phyloP scores from a whole-genome alignment of 2,888 invertebrate genomes.

The Cacoxenus indagator region DNA sequence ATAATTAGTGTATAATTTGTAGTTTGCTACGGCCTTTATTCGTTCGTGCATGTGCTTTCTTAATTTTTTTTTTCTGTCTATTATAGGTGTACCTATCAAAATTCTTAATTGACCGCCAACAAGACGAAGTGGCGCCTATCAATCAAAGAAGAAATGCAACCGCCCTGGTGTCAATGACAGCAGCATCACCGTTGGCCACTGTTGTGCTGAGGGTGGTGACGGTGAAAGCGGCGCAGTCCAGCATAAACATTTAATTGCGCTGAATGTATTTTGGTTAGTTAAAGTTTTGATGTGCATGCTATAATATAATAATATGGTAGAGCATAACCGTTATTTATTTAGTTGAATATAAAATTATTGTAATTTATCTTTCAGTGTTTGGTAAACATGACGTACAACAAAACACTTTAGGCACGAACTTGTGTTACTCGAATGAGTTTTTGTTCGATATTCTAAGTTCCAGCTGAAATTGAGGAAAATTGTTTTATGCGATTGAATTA shows the following conservation, averaged over 20 bases:
- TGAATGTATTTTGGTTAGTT: background rate
- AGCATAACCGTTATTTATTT: no score
- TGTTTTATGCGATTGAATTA: no score
- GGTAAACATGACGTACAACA: no score
- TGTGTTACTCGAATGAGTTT: no score
- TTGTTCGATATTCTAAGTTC: no score
- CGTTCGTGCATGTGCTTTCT: background rate
- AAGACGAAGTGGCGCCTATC: conserved; percentile 34
- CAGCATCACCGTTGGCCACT: background rate
- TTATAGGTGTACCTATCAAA: conserved; percentile 58
- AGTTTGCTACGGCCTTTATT: conserved; percentile 29
- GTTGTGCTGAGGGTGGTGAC: no score
- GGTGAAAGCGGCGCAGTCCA: background rate
- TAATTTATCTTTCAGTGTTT: no score
- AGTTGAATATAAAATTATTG: no score
- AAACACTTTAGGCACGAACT: no score
- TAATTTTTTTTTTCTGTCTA: no score
- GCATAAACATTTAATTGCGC: background rate
- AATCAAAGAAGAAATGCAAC: background rate
- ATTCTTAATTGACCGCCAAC: conserved; percentile 62
- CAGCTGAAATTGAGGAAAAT: no score
- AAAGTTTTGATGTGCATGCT: background rate
- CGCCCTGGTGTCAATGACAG: background rate
- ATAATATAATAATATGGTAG: no score
- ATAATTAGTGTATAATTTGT: conserved; percentile 53